Base-by-base conservation (phyloP, 2,113 vertebrate genomes). In the Eurystomus gularis region DNA sequence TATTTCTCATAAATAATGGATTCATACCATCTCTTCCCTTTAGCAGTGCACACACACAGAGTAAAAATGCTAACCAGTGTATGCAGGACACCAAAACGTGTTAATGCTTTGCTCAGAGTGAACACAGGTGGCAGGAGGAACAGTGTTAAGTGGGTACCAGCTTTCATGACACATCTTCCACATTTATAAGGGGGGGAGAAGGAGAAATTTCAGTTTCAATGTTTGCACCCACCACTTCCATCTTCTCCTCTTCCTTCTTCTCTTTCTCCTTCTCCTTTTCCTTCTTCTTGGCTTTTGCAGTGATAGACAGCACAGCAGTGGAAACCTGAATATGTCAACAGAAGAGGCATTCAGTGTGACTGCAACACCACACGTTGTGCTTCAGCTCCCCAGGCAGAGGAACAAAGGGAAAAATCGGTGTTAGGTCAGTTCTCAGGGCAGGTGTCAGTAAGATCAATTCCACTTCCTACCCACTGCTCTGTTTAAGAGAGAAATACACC, bases 221-320 rank as follows among this genome's bases (percentile, higher is more conserved):
- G 39, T 58, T 70, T 85, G 29, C 80, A 98, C 99, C 90, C 90
- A 99, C 99, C 98, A 99, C 99, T 98, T 99, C 99, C 99, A 99
- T 99, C 97, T 99, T 99, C 92, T 99, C 99, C 88, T 99, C 99
- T 93, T 99, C 99, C 77, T 99, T 99, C 70, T 98, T 98, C 94
- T 98, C 98, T 92, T 99, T 99, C 81, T 99, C 99, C 77, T 99
- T 98, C 68, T 99, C 99, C 96, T 99, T 99, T 94, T 99, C 99
- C 94, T 99, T 99, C 98, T 99, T 99, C 98, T 99, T 99, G 91
- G 99, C 99, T 97, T 99, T 99, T 94, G 99, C 99, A 52, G 99
- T 99, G 98, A 99, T 99, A 97, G 99, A 99, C 80, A 99, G 98
- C 95, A 99, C 99, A 71, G 99, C 99, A 12, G 99, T 99, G 82